phyloP scores from a whole-genome alignment of 2,888 invertebrate genomes.

The Criorhina ranunculi region DNA sequence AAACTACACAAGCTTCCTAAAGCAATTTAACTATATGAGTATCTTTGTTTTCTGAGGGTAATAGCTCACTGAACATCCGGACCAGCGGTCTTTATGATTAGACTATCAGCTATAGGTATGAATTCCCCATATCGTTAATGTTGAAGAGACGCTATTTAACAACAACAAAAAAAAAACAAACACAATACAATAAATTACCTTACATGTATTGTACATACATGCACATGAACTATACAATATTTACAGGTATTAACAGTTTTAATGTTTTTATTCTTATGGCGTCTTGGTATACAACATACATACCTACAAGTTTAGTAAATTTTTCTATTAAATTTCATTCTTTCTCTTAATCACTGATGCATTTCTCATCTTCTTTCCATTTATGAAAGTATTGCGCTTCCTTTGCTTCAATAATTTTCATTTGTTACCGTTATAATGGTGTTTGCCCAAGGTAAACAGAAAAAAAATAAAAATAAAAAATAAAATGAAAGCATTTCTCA shows the following conservation, averaged over 20 bases:
- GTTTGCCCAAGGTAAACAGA: conserved; percentile 41
- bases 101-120: too few species aligned
- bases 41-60: too few species aligned
- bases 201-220: too few species aligned
- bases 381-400: conserved; percentile 62
- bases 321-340: conserved; percentile 1
- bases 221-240: too few species aligned
- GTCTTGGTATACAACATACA: neutral
- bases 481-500: conserved; percentile 62
- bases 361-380: conserved; percentile 32
- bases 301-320: neutral
- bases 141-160: too few species aligned
- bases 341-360: conserved; percentile 24
- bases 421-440: conserved; percentile 43
- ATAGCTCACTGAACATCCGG: too few species aligned
- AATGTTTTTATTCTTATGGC: neutral
- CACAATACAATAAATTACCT: too few species aligned
- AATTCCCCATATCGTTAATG: too few species aligned
- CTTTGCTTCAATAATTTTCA: conserved; percentile 61
- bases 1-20: too few species aligned
- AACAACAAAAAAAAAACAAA: too few species aligned
- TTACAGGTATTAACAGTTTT: neutral
- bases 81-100: too few species aligned
- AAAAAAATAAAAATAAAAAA: neutral
- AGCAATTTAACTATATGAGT: too few species aligned